Conservation (phyloP, 2,888 invertebrate species). For the Drosophila merina region DNA sequence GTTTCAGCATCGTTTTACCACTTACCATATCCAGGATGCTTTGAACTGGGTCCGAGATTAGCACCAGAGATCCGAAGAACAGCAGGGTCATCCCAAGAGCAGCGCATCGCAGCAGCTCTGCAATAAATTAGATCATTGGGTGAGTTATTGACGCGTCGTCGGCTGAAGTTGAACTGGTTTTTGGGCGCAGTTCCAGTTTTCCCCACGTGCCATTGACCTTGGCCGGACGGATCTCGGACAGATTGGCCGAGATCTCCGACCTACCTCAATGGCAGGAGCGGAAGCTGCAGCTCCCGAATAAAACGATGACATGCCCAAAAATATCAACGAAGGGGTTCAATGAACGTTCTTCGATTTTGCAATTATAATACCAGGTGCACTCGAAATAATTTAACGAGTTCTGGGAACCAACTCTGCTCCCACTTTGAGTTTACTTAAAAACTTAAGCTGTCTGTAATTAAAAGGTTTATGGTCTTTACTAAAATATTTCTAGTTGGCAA, state of each 20-base stretch:
- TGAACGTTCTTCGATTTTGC: conserved; percentile 61
- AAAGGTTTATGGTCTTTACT: conserved; percentile 1
- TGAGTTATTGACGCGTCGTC: conserved; percentile 54
- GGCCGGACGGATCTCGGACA: conserved; percentile 15
- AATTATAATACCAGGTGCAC: conserved; percentile 8
- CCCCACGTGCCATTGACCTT: conserved; percentile 61
- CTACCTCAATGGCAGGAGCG: conserved; percentile 76
- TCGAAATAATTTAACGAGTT: conserved; percentile 7
- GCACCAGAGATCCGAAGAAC: conserved; percentile 73
- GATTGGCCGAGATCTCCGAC: conserved; percentile 63
- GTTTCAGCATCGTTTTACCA: too few species aligned
- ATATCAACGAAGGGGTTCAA: conserved; percentile 50
- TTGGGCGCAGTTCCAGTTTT: conserved; percentile 53
- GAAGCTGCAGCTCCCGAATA: conserved; percentile 41
- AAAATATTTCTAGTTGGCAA: conserved; percentile 9
- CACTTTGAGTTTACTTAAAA: not conserved
- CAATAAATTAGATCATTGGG: conserved; percentile 65
- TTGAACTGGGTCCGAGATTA: conserved; percentile 77
- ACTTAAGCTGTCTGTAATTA: conserved; percentile 5
- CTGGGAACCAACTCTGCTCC: not conserved
- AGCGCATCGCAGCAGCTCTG: conserved; percentile 79
- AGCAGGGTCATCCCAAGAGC: conserved; percentile 78
- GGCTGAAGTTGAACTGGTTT: conserved; percentile 74
- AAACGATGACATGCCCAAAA: conserved; percentile 42
- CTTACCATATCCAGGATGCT: conserved; percentile 81